A percentile compares a stretch with the other conserved stretches of the same genome.
Conservation (phyloP, 2,797 vertebrate species). For the Nannoperca obscura region DNA sequence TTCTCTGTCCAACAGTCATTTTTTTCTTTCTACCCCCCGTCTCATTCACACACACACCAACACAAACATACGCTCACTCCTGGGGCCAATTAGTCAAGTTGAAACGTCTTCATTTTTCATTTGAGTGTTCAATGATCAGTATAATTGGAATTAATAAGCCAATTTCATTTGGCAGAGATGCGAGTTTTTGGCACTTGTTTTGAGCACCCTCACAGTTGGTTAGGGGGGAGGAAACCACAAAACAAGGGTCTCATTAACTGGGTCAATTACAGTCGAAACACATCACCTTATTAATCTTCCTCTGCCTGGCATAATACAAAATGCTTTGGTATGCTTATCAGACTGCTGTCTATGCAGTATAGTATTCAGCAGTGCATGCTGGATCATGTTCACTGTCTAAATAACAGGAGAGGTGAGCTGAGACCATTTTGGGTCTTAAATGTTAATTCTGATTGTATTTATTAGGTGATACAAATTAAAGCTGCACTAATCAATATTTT, state of each 20-base stretch:
- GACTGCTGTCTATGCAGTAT: constrained; percentile 40
- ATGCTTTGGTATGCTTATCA: constrained; percentile 51
- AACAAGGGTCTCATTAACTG: constrained; percentile 80
- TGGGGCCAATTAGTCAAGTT: constrained; percentile 90
- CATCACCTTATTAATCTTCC: constrained; percentile 75
- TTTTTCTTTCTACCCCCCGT: neutral
- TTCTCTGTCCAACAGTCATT: constrained; percentile 18
- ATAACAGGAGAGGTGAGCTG: constrained; percentile 1
- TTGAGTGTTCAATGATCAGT: constrained; percentile 89
- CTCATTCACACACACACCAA: constrained; percentile 28
- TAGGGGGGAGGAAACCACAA: constrained; percentile 78
- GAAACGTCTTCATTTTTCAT: constrained; percentile 92
- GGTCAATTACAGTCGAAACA: constrained; percentile 78
- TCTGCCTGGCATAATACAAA: constrained; percentile 53
- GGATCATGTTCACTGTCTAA: constrained; percentile 40
- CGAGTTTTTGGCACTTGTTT: constrained; percentile 84
- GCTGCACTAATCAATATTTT: neutral
- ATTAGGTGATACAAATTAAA: neutral
- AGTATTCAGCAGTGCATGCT: constrained; percentile 24
- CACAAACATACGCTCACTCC: constrained; percentile 69
- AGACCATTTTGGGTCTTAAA: neutral
- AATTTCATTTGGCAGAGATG: constrained; percentile 86
- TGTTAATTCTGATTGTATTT: constrained; percentile 8
- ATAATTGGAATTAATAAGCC: constrained; percentile 93
- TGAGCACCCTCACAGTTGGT: constrained; percentile 76